Percentiles rank a stretch among this genome's conserved stretches.
phyloP scores from a whole-genome alignment of 2,888 invertebrate genomes.

The Dioctria rufipes region DNA sequence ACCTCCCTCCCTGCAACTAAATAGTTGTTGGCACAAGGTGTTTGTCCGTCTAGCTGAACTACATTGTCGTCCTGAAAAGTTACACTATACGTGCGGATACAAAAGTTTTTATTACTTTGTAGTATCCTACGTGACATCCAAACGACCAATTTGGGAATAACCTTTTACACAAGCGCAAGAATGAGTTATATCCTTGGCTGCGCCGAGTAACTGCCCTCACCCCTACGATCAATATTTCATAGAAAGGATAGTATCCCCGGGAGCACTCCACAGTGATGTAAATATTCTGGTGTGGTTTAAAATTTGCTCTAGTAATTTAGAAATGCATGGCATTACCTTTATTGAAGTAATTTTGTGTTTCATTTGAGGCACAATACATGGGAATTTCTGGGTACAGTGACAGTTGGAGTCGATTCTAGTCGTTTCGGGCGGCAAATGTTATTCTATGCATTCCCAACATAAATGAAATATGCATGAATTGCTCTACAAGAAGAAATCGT shows the following conservation, averaged over 20 bases:
- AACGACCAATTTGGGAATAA: slow-evolving; percentile 60
- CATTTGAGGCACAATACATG: not conserved
- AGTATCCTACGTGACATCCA: slow-evolving; percentile 59
- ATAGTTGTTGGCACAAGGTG: slow-evolving; percentile 10
- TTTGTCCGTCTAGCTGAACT: not conserved
- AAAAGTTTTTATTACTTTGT: slow-evolving; percentile 57
- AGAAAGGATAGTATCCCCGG: slow-evolving; percentile 36
- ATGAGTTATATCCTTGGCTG: slow-evolving; percentile 55
- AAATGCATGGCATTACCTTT: slow-evolving; percentile 5
- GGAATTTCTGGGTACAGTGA: not conserved
- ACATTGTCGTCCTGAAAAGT: slow-evolving; percentile 28
- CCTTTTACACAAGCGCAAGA: slow-evolving; percentile 55
- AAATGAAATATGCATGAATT: too few relatives aligned
- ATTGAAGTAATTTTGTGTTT: not conserved
- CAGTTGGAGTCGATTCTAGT: too few relatives aligned
- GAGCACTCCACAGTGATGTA: slow-evolving; percentile 26
- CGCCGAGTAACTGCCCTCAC: slow-evolving; percentile 14
- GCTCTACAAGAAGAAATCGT: too few relatives aligned
- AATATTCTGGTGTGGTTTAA: slow-evolving; percentile 20
- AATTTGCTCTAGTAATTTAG: slow-evolving; percentile 16
- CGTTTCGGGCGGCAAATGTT: too few relatives aligned
- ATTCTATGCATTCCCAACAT: too few relatives aligned
- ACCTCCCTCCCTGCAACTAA: slow-evolving; percentile 28
- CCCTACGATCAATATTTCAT: slow-evolving; percentile 55
- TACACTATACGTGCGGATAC: not conserved